phyloP scores from a whole-genome alignment of 2,797 vertebrate genomes.

The Sebastes paucispinis region DNA sequence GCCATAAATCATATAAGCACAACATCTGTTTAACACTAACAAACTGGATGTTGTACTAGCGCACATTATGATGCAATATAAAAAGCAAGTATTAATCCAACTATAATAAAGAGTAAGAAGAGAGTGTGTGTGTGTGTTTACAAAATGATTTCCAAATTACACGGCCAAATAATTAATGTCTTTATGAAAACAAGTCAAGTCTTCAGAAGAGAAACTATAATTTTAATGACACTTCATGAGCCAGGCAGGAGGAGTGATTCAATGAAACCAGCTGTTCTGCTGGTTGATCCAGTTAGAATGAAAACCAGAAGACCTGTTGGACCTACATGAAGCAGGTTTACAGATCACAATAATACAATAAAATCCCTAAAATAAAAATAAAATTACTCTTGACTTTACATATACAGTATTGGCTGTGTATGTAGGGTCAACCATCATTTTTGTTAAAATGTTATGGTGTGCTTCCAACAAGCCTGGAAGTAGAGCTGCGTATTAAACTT shows the following conservation, averaged over 20 bases:
- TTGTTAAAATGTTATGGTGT: not conserved
- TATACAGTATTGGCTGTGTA: too few relatives aligned
- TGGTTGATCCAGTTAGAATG: not conserved
- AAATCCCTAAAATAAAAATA: not conserved
- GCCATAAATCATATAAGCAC: not conserved
- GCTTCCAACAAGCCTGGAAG: not conserved
- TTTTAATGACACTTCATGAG: slow-evolving; percentile 21
- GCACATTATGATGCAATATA: slow-evolving; percentile 1
- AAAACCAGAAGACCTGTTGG: slow-evolving; percentile 24
- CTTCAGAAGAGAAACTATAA: not conserved
- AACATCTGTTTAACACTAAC: slow-evolving; percentile 2
- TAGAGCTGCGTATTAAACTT: not conserved
- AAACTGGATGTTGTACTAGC: not conserved
- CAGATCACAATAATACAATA: not conserved
- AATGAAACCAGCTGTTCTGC: slow-evolving; percentile 40
- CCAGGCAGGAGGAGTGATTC: slow-evolving; percentile 7
- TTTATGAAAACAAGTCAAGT: slow-evolving; percentile 41
- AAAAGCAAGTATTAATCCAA: slow-evolving; percentile 11
- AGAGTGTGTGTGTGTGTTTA: not conserved
- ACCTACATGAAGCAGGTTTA: not conserved
- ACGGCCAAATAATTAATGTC: slow-evolving; percentile 21
- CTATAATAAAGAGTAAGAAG: not conserved
- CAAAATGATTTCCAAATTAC: slow-evolving; percentile 11
- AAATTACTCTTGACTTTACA: not conserved
- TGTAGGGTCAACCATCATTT: not conserved